phyloP scores from a whole-genome alignment of 2,113 vertebrate genomes.

The Neotoma lepida region DNA sequence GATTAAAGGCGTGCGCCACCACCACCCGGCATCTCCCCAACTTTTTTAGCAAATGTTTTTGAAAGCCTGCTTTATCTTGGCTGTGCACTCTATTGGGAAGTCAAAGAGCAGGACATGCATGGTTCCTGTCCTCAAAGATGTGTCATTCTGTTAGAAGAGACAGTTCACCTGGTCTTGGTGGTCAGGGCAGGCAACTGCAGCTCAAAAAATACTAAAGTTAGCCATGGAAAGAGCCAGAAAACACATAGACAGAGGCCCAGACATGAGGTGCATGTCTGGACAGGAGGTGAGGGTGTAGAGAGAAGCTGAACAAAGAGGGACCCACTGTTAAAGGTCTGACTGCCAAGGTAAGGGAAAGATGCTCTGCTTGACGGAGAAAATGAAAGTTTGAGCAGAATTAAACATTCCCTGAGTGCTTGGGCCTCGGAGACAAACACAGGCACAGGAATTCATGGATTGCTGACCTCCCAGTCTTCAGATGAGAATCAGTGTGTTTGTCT shows the following conservation, averaged over 20 bases:
- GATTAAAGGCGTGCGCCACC: no score
- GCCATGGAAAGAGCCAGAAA: neutral
- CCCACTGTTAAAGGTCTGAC: neutral
- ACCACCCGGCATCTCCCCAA: no score
- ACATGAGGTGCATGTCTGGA: neutral
- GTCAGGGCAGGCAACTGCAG: neutral
- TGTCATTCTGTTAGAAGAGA: neutral
- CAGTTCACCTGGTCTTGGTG: neutral
- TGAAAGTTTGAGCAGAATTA: neutral
- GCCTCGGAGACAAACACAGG: neutral
- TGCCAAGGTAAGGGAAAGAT: neutral
- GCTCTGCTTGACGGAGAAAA: neutral
- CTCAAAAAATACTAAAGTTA: neutral
- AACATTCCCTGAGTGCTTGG: neutral
- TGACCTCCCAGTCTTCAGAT: neutral
- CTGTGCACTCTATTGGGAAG: neutral
- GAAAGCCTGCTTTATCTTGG: neutral
- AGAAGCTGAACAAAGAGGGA: neutral
- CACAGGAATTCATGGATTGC: neutral
- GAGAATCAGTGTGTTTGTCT: constrained; percentile 10
- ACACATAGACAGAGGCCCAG: neutral
- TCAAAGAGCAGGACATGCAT: neutral
- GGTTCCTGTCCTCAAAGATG: neutral
- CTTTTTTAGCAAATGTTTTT: neutral
- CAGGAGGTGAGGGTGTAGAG: neutral